Evolutionary conservation across 2,888 invertebrate species (phyloP), one percentile per base, ranked within the genome.

Genomic region (Linyphia triangularis): DNA sequence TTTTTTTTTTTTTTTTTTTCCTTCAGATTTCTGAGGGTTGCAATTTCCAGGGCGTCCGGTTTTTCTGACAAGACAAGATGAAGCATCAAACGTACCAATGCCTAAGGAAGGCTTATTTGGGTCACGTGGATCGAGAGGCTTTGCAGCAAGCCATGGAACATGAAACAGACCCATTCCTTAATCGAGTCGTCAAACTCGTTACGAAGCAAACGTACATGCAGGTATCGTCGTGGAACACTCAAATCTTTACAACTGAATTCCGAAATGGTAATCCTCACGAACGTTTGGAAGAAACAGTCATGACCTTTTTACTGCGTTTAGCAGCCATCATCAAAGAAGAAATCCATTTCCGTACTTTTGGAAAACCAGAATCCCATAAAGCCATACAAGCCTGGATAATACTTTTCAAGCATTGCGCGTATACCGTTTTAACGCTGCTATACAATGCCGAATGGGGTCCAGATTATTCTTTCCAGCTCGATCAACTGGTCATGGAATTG

Each of bases 341-440:
- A 77, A 61, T 77, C 37, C 28, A 59, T 10, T 22, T 33, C 6
- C 75, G 75, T 7, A 33, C 61, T 0, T 77, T 77, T 40, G 33
- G 10, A 7, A 77, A 77, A 33, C 75, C 75, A 0, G 61, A 77
- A 63, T 77, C 75, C 9, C 24, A 9, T 9, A 22, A 9, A 0
- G 61, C 61, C 0, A 16, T 33, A 0, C 24, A 22, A 13, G 75
- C 75, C 6, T 77, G 75, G 61, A 24, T 61, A 7, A 10, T 22
- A 6, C 0, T 77, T 2, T 5, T 77, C 0, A 77, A 77, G 4
- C 22, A 26, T 0, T 24, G n/a, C 22, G 16, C 26, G 5, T 77
- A 26, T 61, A 0, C 61, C 37, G 10, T 37, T 2, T 33, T 61
- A 0, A n/a, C 75, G 5, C 37, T 77, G 0, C 9, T 24, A 0